Base-by-base conservation (phyloP, 2,113 vertebrate genomes). In the Cisticola juncidis region DNA sequence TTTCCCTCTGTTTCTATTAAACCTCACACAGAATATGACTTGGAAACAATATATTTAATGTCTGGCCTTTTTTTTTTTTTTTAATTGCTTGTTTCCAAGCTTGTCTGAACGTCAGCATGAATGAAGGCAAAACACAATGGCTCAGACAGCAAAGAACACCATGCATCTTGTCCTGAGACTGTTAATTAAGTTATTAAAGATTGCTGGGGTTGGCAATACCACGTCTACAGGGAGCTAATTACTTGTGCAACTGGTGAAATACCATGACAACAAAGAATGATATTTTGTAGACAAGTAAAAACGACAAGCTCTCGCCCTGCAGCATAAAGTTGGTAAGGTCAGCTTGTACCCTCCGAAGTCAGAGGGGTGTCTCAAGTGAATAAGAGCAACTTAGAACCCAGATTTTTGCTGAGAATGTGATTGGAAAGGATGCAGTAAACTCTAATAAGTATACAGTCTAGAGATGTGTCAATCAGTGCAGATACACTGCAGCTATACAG, bases 141-240 rank as follows among this genome's bases (percentile, higher is more conserved):
- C 68, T 93, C 25, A 62, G 50, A 36, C 53, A 71, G 56, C 56
- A 88, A 66, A 58, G 33, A 86, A 58, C 35, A 70, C 35, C 57
- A 47, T 42, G 64, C 33, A 68, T 62, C 64, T 81, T 68, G 20
- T 61, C 79, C 56, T 70, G 78, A 84, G 44, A 40, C 29, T 60
- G 24, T 86, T 95, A 92, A 94, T 94, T 95, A 93, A 93, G 56
- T 65, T 38, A 36, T 74, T 88, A 71, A 96, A 94, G 77, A 88
- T 68, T 84, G 60, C 72, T 74, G 24, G 64, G 51, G 24, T 47
- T 94, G 86, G 88, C 86, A 94, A 89, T 81, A 91, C 51, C 47
- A 35, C 0, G 71, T 93, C 96, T 94, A 90, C 45, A 60, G 91
- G 96, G 91, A 95, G 44, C 80, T 94, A 94, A 89, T 97, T 97